Base-by-base conservation (phyloP, 2,113 vertebrate species). In the Triplophysa rosa region DNA sequence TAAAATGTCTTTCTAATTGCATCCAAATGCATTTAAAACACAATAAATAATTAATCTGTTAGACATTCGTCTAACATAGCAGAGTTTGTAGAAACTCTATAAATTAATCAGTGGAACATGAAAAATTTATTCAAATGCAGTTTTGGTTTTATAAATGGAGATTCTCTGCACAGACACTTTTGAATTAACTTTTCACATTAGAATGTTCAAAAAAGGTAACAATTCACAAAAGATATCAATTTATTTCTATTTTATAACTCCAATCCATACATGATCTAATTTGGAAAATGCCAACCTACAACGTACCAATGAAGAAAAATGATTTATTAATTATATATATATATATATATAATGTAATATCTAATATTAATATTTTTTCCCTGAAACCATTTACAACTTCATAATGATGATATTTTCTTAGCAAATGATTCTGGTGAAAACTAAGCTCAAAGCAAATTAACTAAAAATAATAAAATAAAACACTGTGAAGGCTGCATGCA, bases 11-110 rank as follows among this genome's bases (percentile, higher is more conserved):
- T 58, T 81, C 78, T 86, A 87, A 90, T 90, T 87, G 85, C 82
- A 69, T 87, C 85, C 89, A 88, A 88, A 86, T 88, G 89, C 89
- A 90, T 92, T 91, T 92, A 91, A 90, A 86, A 73, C 80, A 24
- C 73, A 40, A 81, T 92, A 82, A 92, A 92, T 92, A 84, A 92
- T 90, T 86, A 69, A 92, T 78, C 75, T 75, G 54, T 71, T 29
- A 77, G 54, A 4, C 83, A 73, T 82, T 81, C 75, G 85, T 86
- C 59, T 80, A 78, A 67, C 83, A 81, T 79, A 1, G 82, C 80
- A 78, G 84, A 84, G 81, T 82, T 70, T 86, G 83, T 79, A 87
- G 73, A 86, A 87, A 87, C 58, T 69, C 58, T 73, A 88, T 93
- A 77, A 90, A 91, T 93, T 87, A 91, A 89, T 89, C 85, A 93